Base-by-base conservation (phyloP, 2,797 vertebrate species). In the Microhierax caerulescens region DNA sequence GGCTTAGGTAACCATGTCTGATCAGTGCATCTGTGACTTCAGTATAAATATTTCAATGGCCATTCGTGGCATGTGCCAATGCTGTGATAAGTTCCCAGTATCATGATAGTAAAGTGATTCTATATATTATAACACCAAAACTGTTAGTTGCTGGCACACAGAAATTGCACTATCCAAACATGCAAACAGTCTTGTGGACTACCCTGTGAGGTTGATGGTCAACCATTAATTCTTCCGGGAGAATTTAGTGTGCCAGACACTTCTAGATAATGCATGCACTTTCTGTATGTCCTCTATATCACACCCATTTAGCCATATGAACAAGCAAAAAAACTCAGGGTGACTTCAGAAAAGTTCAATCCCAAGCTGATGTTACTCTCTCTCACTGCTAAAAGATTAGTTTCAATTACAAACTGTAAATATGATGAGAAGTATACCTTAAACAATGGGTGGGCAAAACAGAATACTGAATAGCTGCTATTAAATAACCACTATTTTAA, bases 1-100 rank as follows among this genome's bases (percentile, higher is more conserved):
- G 41, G 41, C 41, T 43, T 43, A 18, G 39, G 39, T 39, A 39
- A 39, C 17, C 30, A 45, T 0, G 0, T 23, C 41, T 54, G 37
- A 41, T n/a, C 3, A 6, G 22, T 27, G 21, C 64, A 61, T 59
- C 28, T 23, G 2, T 22, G 23, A 34, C 50, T 59, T 88, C 20
- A 10, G 10, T 27, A n/a, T 24, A 39, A 80, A 39, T 54, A 54
- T 30, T 70, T 74, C 56, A 74, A 8, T 39, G 60, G 19, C 14
- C 30, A 5, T 39, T 57, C 53, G 25, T 60, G 57, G 37, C 3
- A 56, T 53, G 3, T 60, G 27, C 9, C 47, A 78, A 7, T 34
- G 17, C 7, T 39, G 34, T 32, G 32, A 2, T 41, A n/a, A 41
- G 5, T 63, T 88, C n/a, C 39, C 43, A 43, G 25, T 10, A 4